phyloP scores from a whole-genome alignment of 1,140 invertebrate species.

The Phymorhynchus buccinoides region DNA sequence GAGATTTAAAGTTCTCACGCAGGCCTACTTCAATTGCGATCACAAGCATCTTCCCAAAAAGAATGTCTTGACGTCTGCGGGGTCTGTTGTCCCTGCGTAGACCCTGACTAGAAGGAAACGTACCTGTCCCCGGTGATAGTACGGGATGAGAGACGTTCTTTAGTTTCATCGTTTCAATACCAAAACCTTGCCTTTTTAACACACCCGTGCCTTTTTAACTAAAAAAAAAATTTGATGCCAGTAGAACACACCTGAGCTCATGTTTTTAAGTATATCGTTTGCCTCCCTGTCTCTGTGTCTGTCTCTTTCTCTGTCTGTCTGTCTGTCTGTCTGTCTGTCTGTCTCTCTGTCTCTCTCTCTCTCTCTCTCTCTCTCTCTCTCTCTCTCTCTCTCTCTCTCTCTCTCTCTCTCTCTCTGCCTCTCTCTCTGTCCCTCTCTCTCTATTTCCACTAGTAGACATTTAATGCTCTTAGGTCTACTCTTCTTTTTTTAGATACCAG shows the following conservation, averaged over 20 bases:
- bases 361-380: neutral
- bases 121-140: neutral
- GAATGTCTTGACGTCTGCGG: neutral
- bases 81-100: neutral
- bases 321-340: neutral
- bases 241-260: no score
- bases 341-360: neutral
- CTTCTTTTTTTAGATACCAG: neutral
- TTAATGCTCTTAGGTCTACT: neutral
- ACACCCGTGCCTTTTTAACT: neutral
- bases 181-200: neutral
- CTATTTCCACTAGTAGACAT: neutral
- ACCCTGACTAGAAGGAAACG: neutral
- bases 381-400: neutral
- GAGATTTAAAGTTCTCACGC: no score
- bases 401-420: neutral
- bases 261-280: neutral
- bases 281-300: neutral
- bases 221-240: no score
- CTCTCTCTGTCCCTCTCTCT: neutral
- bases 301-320: neutral
- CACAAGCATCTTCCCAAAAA: no score
- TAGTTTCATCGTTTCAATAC: neutral
- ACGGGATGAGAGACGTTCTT: neutral
- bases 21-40: no score